Percentiles rank a stretch among this genome's conserved stretches.
phyloP scores from a whole-genome alignment of 2,113 vertebrate species.

The Hyaena hyaena region DNA sequence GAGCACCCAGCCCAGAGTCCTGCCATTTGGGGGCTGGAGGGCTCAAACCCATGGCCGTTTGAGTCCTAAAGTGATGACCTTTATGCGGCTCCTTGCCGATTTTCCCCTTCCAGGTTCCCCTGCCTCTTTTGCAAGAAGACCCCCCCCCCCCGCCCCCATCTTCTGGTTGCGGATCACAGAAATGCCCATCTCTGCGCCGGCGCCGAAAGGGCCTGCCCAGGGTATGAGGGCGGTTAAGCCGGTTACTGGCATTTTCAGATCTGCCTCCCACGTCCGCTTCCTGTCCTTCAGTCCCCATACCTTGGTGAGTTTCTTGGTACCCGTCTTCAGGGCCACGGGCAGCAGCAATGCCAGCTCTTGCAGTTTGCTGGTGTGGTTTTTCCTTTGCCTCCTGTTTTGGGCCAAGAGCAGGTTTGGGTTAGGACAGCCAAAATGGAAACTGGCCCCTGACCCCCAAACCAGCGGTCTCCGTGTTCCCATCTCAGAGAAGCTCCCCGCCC shows the following conservation, averaged over 20 bases:
- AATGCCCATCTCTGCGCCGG: background rate
- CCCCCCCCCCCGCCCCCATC: no score
- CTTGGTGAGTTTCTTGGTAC: conserved; percentile 77
- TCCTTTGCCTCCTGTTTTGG: conserved; percentile 71
- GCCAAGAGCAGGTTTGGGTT: conserved; percentile 32
- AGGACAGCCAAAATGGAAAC: background rate
- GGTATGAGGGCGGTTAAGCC: background rate
- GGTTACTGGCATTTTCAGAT: background rate
- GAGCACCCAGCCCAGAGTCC: background rate
- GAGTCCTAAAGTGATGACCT: background rate
- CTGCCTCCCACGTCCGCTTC: background rate
- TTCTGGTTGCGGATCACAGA: background rate
- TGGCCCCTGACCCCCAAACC: background rate
- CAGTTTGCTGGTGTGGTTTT: conserved; percentile 71
- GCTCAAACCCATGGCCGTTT: background rate
- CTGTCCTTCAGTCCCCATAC: background rate
- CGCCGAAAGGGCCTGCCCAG: background rate
- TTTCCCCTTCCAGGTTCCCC: background rate
- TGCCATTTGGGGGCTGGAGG: background rate
- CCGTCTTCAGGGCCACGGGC: conserved; percentile 47
- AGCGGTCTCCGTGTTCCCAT: background rate
- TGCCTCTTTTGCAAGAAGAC: background rate
- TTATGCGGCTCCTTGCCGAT: background rate
- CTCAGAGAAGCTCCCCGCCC: background rate
- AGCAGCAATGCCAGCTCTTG: conserved; percentile 75